These are phyloP conservation scores for Vidua chalybeata DNA, from an alignment of 2,113 vertebrate species.

Conservation along the genomic window DNA sequence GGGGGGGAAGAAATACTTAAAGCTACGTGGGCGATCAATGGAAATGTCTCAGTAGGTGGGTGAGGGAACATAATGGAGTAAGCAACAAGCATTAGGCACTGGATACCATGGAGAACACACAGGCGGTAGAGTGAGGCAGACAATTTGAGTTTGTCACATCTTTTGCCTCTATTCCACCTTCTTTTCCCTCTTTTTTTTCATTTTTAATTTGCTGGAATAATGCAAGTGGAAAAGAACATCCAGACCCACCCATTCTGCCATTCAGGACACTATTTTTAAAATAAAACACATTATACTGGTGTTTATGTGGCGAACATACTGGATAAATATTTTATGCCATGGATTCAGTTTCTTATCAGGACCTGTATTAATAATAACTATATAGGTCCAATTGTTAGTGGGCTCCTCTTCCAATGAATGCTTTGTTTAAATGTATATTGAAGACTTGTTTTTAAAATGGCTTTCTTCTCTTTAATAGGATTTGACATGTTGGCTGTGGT, in stretches of 20 bases:
- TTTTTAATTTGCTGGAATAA: not conserved
- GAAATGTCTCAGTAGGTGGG: not conserved
- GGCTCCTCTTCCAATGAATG: not conserved
- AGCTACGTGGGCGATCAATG: accelerated
- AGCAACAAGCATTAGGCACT: not conserved
- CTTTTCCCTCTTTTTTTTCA: not conserved
- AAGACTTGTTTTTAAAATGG: not conserved
- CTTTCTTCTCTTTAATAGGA: constrained; percentile 26
- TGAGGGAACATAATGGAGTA: not conserved
- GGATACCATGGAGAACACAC: not conserved
- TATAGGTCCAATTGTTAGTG: not conserved
- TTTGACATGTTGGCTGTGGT: not conserved
- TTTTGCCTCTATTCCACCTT: not conserved
- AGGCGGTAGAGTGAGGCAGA: not conserved
- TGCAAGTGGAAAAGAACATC: not conserved
- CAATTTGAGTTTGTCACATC: not conserved
- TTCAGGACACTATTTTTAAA: not conserved
- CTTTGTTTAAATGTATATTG: not conserved
- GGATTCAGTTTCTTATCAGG: not conserved
- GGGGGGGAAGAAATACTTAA: not conserved
- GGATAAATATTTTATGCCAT: not conserved
- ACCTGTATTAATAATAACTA: not conserved
- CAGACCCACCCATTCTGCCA: not conserved
- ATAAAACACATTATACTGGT: not conserved
- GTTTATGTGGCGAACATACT: not conserved